Conservation (phyloP, 2,113 vertebrate species). For the Thymallus thymallus region DNA sequence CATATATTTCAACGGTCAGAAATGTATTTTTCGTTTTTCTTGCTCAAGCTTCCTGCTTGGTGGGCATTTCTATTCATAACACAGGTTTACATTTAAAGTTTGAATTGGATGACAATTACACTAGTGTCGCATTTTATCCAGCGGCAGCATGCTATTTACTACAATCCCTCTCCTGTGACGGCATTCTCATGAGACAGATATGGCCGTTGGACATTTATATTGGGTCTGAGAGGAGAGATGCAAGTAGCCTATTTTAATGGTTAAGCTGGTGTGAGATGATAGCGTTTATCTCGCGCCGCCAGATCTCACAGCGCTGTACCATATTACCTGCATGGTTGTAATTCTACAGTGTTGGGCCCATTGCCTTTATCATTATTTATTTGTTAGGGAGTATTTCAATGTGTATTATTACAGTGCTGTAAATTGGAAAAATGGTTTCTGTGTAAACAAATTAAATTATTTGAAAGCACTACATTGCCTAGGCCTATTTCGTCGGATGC, state of each 20-base stretch:
- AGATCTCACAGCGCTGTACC: constrained; percentile 22
- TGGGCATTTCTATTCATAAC: not conserved
- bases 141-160: not conserved
- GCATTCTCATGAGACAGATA: not conserved
- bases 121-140: not conserved
- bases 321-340: not conserved
- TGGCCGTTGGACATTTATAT: not conserved
- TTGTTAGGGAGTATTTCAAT: not conserved
- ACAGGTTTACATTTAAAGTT: not conserved
- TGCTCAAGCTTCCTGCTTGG: not conserved
- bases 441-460: not conserved
- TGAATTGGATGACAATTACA: not conserved
- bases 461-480: not conserved
- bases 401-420: not conserved
- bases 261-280: constrained; percentile 56
- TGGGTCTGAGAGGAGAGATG: constrained; percentile 29
- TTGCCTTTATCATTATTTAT: not conserved
- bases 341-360: not conserved
- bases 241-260: constrained; percentile 48
- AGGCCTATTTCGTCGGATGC: not conserved
- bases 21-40: not conserved
- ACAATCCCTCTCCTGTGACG: not conserved
- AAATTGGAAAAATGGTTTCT: not conserved
- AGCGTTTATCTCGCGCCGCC: constrained; percentile 58
- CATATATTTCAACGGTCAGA: not conserved